Evolutionary conservation across 2,113 vertebrate species (phyloP).

Genomic region (Cyrtonyx montezumae): DNA sequence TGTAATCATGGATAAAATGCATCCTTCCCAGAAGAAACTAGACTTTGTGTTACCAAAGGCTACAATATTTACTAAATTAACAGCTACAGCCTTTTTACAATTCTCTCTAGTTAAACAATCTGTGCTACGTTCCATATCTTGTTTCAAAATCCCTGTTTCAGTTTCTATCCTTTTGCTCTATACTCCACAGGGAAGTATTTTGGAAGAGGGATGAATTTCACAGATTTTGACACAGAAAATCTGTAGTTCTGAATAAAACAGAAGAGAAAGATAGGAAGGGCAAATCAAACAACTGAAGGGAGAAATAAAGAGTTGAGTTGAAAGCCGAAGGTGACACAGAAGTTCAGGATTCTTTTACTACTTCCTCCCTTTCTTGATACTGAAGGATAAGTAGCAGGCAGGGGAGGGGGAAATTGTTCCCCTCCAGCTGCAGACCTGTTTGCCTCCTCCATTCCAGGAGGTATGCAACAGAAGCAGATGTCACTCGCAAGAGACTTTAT

Average conservation of each 20-base stretch:
- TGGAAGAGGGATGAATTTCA: not conserved
- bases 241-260: not conserved
- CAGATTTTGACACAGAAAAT: not conserved
- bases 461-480: not conserved
- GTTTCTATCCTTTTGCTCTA: not conserved
- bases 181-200: not conserved
- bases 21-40: not conserved
- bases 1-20: not conserved
- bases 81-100: not conserved
- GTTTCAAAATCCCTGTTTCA: not conserved
- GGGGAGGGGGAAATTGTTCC: accelerated
- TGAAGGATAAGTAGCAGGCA: not conserved
- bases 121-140: not conserved
- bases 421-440: not conserved
- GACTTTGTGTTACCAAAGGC: not conserved
- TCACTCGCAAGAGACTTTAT: not conserved
- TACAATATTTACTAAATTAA: not conserved
- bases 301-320: not conserved
- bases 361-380: not conserved
- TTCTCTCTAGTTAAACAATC: not conserved
- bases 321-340: slow-evolving; percentile 1
- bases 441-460: not conserved
- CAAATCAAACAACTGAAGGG: not conserved
- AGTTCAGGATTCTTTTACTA: not conserved
- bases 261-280: not conserved